Percentiles rank a stretch among this genome's conserved stretches.
Conservation (phyloP, 1,140 invertebrate species). For the Polypedilum pembai region DNA sequence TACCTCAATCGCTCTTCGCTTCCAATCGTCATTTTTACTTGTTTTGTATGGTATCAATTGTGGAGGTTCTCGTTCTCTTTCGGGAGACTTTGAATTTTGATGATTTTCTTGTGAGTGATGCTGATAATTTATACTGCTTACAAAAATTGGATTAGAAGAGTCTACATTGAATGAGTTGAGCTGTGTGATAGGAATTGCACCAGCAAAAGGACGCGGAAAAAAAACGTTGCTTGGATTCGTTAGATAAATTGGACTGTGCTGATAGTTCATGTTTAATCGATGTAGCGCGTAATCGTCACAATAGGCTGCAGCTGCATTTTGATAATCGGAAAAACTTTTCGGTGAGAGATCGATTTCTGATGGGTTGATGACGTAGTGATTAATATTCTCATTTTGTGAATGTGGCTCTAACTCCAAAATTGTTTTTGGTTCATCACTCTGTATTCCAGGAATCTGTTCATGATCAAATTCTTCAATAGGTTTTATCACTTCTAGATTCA, state of each 20-base stretch:
- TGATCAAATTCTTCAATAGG: not conserved
- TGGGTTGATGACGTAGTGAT: not conserved
- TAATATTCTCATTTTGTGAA: not conserved
- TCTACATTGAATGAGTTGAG: not conserved
- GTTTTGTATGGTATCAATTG: not conserved
- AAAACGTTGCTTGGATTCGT: not conserved
- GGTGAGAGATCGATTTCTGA: not conserved
- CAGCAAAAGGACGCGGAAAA: not conserved
- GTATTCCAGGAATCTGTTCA: too few species aligned
- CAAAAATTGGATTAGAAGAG: not conserved
- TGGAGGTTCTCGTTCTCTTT: not conserved
- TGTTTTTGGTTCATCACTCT: not conserved
- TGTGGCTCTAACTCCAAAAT: not conserved
- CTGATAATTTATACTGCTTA: not conserved
- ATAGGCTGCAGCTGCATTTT: not conserved
- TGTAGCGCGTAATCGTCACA: not conserved
- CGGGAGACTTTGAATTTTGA: not conserved
- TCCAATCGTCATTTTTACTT: not conserved
- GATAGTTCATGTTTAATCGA: not conserved
- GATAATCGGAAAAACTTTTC: not conserved
- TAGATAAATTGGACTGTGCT: not conserved
- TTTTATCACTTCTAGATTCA: constrained; percentile 8
- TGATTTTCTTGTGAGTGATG: not conserved
- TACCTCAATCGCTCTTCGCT: not conserved
- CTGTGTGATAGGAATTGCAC: not conserved